phyloP scores from a whole-genome alignment of 2,797 vertebrate species.

The Sebastes goodei region DNA sequence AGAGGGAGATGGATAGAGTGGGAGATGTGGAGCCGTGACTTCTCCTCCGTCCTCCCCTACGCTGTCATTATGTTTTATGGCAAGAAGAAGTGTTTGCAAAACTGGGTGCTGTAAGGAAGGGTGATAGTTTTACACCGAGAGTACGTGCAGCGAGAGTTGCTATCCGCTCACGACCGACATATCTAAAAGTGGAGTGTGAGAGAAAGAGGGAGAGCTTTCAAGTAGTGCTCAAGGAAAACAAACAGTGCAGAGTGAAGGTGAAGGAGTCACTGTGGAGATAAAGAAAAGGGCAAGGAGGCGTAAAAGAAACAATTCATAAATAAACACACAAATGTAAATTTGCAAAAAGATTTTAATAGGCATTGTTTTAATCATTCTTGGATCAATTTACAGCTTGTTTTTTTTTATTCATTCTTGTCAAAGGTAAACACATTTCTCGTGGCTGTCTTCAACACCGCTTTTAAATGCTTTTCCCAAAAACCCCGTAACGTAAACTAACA shows the following conservation, averaged over 20 bases:
- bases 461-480: constrained; percentile 72
- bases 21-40: constrained; percentile 33
- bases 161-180: constrained; percentile 13
- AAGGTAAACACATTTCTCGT: constrained; percentile 75
- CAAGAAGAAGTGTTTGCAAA: constrained; percentile 47
- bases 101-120: constrained; percentile 17
- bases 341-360: constrained; percentile 81
- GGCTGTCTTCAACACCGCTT: constrained; percentile 66
- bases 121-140: constrained; percentile 34
- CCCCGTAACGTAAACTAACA: constrained; percentile 66
- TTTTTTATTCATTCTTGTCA: constrained; percentile 63
- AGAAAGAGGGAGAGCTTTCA: background rate
- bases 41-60: background rate
- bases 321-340: constrained; percentile 42
- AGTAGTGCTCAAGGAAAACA: constrained; percentile 36
- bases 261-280: constrained; percentile 17
- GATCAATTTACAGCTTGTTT: constrained; percentile 75
- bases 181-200: constrained; percentile 29
- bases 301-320: constrained; percentile 3
- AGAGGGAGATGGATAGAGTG: constrained; percentile 41
- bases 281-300: constrained; percentile 20
- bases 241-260: constrained; percentile 44
- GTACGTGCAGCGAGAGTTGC: constrained; percentile 20
- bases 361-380: constrained; percentile 81
- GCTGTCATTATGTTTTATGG: constrained; percentile 73